Percentiles rank a stretch among this genome's conserved stretches.
phyloP scores from a whole-genome alignment of 1,140 invertebrate genomes.

The Tetramorium parvispinum region DNA sequence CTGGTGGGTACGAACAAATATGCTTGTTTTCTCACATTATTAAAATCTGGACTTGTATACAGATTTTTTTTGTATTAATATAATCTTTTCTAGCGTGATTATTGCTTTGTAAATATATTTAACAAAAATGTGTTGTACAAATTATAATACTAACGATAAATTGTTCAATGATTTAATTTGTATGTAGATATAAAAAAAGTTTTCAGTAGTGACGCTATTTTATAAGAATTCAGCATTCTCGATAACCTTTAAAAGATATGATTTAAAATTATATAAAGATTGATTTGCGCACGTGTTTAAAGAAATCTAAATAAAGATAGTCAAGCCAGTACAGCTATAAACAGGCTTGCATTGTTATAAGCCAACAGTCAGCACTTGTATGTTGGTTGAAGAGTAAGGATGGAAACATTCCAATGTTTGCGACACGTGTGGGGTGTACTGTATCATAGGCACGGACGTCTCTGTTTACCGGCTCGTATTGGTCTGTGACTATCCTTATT shows the following conservation, averaged over 20 bases:
- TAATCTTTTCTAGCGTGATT: constrained; percentile 18
- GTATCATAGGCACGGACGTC: neutral
- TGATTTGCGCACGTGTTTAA: neutral
- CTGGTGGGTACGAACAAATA: constrained; percentile 84
- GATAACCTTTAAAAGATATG: neutral
- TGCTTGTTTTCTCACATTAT: constrained; percentile 9
- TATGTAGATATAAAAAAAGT: constrained; percentile 1
- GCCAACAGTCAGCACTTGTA: neutral
- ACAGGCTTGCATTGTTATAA: constrained; percentile 11
- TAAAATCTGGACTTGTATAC: neutral
- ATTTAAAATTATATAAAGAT: constrained; percentile 14
- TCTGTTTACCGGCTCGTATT: constrained; percentile 25
- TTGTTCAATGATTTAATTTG: neutral
- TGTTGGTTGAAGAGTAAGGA: neutral
- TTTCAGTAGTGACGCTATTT: neutral
- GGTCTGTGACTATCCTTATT: constrained; percentile 29
- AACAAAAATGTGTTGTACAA: constrained; percentile 16
- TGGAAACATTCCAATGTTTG: neutral
- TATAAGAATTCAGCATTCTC: neutral
- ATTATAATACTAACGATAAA: constrained; percentile 1
- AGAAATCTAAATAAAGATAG: constrained; percentile 31
- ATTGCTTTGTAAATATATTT: constrained; percentile 19
- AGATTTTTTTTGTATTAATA: neutral
- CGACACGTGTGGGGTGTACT: neutral
- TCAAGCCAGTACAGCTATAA: constrained; percentile 24